Conservation (phyloP, 1,140 invertebrate genomes). For the Thaumetopoea pityocampa region DNA sequence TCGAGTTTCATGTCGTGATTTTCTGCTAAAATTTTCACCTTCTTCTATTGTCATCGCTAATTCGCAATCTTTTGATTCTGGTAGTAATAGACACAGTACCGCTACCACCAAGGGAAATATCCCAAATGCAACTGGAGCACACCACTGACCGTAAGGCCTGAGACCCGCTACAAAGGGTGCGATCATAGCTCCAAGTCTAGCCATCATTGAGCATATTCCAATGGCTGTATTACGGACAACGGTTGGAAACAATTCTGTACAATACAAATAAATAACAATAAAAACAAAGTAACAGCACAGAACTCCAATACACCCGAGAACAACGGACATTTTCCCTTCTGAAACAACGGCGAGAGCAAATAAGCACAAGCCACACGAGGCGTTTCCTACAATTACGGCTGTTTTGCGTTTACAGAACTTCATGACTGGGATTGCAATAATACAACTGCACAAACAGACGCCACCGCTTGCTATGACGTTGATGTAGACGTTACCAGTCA, state of each 20-base stretch:
- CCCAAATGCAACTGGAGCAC: constrained; percentile 84
- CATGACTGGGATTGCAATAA: constrained; percentile 79
- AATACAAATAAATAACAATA: constrained; percentile 81
- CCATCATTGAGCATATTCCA: constrained; percentile 81
- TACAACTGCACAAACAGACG: constrained; percentile 79
- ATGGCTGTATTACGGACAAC: constrained; percentile 81
- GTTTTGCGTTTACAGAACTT: constrained; percentile 77
- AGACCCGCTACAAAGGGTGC: constrained; percentile 79
- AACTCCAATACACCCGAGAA: constrained; percentile 80
- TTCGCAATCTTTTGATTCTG: constrained; percentile 85
- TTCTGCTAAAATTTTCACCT: constrained; percentile 82
- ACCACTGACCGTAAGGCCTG: constrained; percentile 65
- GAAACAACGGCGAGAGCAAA: constrained; percentile 75
- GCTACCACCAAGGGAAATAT: constrained; percentile 80
- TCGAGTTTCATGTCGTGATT: neutral
- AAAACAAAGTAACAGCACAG: constrained; percentile 81
- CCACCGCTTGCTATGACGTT: constrained; percentile 81
- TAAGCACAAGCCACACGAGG: constrained; percentile 76
- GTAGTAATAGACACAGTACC: constrained; percentile 79
- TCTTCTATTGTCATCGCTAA: constrained; percentile 86
- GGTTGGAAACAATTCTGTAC: constrained; percentile 82
- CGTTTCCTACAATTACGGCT: constrained; percentile 76
- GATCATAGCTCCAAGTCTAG: constrained; percentile 80
- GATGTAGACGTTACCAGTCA: constrained; percentile 84
- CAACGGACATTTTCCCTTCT: constrained; percentile 63